These are phyloP conservation scores for Itoplectis maculator DNA, from an alignment of 2,888 invertebrate genomes.

Conservation along the genomic window DNA sequence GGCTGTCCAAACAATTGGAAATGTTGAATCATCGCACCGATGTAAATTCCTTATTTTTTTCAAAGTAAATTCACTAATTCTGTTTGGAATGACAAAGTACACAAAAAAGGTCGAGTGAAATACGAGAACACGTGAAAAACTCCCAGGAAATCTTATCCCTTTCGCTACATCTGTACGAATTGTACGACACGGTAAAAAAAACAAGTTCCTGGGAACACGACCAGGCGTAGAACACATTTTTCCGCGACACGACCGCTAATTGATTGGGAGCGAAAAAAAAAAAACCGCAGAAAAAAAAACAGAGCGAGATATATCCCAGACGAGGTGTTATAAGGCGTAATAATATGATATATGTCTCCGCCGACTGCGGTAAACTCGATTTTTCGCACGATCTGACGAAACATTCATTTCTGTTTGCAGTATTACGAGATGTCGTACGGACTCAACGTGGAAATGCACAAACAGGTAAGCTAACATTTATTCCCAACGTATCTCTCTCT, in stretches of 20 bases:
- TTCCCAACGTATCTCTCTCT: too few species aligned
- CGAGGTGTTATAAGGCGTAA: slow-evolving; percentile 5
- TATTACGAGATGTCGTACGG: slow-evolving; percentile 99
- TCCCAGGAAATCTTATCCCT: neutral
- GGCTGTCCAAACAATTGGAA: too few species aligned
- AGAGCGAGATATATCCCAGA: too few species aligned
- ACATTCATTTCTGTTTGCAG: slow-evolving; percentile 87
- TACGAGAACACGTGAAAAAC: too few species aligned
- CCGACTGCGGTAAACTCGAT: neutral
- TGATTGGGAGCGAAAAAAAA: slow-evolving; percentile 17
- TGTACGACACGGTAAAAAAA: neutral
- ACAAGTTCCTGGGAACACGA: slow-evolving; percentile 5
- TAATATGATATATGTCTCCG: neutral
- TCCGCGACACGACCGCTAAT: slow-evolving; percentile 11
- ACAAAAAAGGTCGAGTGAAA: too few species aligned
- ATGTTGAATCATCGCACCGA: too few species aligned
- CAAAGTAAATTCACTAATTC: too few species aligned
- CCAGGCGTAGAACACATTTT: slow-evolving; percentile 32
- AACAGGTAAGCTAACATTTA: slow-evolving; percentile 89
- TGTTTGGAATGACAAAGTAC: too few species aligned
- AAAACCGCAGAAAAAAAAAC: neutral
- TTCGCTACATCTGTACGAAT: neutral
- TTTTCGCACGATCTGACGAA: slow-evolving; percentile 39
- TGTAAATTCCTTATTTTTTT: too few species aligned
- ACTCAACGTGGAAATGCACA: slow-evolving; percentile 98